These are phyloP conservation scores for Diadophis punctatus DNA, from an alignment of 2,113 vertebrate species.

Conservation along the genomic window DNA sequence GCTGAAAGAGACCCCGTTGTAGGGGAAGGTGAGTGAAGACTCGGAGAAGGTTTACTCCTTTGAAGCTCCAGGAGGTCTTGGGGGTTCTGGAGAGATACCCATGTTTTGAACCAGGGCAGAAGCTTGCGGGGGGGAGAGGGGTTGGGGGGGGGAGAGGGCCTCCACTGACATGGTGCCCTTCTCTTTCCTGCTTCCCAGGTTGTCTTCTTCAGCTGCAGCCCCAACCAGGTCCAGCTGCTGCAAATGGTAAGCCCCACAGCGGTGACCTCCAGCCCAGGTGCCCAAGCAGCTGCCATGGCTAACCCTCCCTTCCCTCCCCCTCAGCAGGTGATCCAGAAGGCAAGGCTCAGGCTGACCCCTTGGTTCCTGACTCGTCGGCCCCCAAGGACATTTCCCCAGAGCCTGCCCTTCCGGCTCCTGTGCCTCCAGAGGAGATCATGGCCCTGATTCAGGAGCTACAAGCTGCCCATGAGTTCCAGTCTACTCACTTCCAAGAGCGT, in stretches of 20 bases:
- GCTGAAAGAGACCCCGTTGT: neutral
- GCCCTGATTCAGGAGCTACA: neutral
- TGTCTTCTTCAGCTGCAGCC: neutral
- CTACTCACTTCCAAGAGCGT: neutral
- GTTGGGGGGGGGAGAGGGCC: too few relatives aligned
- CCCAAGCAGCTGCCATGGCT: neutral
- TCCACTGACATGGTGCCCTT: neutral
- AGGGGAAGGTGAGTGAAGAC: neutral
- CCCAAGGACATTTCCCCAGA: neutral
- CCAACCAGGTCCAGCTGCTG: neutral
- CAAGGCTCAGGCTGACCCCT: neutral
- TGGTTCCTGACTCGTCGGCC: too few relatives aligned
- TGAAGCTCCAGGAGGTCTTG: neutral
- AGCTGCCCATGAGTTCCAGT: neutral
- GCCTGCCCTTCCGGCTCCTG: accelerated
- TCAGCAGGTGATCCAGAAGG: neutral
- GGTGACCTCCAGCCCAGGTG: neutral
- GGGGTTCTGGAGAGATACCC: neutral
- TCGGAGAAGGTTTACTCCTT: too few relatives aligned
- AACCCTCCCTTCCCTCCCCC: neutral
- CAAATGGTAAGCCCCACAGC: neutral
- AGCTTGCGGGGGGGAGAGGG: too few relatives aligned
- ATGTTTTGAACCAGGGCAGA: neutral
- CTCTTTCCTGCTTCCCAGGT: neutral
- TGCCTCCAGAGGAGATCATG: neutral